These are phyloP conservation scores for Gobio gobio DNA, from an alignment of 2,113 vertebrate species.

Conservation along the genomic window DNA sequence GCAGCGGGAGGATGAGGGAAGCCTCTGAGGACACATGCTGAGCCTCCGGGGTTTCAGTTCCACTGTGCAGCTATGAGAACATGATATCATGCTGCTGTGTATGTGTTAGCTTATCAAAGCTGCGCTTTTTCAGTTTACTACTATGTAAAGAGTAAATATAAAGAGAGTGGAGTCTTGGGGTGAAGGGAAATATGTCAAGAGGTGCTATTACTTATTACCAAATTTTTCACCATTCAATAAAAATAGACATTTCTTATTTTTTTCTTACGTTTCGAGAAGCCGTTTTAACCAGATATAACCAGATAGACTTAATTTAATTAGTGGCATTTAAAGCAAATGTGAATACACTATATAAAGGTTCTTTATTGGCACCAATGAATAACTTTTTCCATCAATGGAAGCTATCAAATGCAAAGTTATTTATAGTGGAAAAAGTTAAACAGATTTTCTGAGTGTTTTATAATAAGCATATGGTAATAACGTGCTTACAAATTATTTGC, in stretches of 20 bases:
- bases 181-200: no score
- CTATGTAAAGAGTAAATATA: not conserved
- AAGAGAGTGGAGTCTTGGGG: not conserved
- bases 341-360: not conserved
- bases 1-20: conserved; percentile 14
- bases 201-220: no score
- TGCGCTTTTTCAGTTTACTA: not conserved
- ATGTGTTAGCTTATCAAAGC: conserved; percentile 5
- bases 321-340: not conserved
- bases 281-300: no score
- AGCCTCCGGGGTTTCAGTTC: conserved; percentile 6
- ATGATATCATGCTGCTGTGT: conserved; percentile 3
- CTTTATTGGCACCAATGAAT: not conserved
- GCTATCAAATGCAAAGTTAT: not conserved
- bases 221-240: no score
- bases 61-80: conserved; percentile 21
- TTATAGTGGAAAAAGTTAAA: not conserved
- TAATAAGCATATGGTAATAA: no score
- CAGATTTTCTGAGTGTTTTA: not conserved
- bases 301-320: not conserved
- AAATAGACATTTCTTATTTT: no score
- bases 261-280: no score
- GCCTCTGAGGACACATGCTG: conserved; percentile 21
- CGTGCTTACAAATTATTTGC: no score
- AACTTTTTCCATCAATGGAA: not conserved